phyloP scores from a whole-genome alignment of 2,113 vertebrate genomes.

The Capreolus pygargus region DNA sequence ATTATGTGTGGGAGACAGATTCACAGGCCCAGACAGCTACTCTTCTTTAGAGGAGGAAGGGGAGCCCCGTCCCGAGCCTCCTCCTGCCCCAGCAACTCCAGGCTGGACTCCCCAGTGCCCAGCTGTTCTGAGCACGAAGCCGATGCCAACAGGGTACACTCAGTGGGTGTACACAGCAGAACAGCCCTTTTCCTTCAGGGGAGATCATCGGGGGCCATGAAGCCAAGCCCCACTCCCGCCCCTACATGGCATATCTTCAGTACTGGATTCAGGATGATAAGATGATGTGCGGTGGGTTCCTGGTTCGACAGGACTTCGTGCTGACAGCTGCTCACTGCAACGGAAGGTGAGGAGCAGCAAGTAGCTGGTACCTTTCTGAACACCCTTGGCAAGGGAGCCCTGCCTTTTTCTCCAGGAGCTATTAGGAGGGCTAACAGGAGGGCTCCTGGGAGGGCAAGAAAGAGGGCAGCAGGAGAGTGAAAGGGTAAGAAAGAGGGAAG shows the following conservation, averaged over 20 bases:
- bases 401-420: not conserved
- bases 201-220: slow-evolving; percentile 67
- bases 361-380: rapidly evolving
- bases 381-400: not conserved
- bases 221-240: slow-evolving; percentile 38
- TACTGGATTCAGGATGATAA: rapidly evolving
- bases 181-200: slow-evolving; percentile 1
- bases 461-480: not conserved
- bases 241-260: slow-evolving; percentile 51
- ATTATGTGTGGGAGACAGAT: not conserved
- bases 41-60: not conserved
- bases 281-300: not conserved
- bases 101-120: too few species aligned
- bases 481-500: not conserved
- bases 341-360: not conserved
- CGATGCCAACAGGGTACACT: rapidly evolving
- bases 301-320: slow-evolving; percentile 48
- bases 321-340: slow-evolving; percentile 56
- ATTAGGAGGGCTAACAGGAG: not conserved
- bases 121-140: not conserved
- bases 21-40: not conserved
- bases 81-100: not conserved
- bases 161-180: not conserved
- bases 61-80: rapidly evolving
- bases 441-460: not conserved